Evolutionary conservation across 2,113 vertebrate genomes (phyloP).

Genomic region (rabbit (Oryctolagus cuniculus)): mOryCun1.1 NC_091439.1:87131501-87132000

Average conservation of each 20-base stretch:
- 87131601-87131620: no score
- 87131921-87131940: not conserved
- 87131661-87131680: not conserved
- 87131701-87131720: not conserved
- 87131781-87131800: not conserved
- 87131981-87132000: not conserved
- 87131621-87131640: no score
- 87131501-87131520: no score
- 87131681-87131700: not conserved
- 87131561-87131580: no score
- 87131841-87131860: conserved; percentile 47
- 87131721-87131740: not conserved
- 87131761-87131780: conserved; percentile 2
- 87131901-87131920: not conserved
- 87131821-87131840: not conserved
- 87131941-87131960: not conserved
- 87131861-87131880: not conserved
- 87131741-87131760: not conserved
- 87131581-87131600: no score
- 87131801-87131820: not conserved
- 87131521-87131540: no score
- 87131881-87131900: not conserved
- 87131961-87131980: not conserved
- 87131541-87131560: no score
- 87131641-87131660: not conserved